These are phyloP conservation scores for Nanorana parkeri DNA, from an alignment of 2,113 vertebrate species.

Conservation along the genomic window DNA sequence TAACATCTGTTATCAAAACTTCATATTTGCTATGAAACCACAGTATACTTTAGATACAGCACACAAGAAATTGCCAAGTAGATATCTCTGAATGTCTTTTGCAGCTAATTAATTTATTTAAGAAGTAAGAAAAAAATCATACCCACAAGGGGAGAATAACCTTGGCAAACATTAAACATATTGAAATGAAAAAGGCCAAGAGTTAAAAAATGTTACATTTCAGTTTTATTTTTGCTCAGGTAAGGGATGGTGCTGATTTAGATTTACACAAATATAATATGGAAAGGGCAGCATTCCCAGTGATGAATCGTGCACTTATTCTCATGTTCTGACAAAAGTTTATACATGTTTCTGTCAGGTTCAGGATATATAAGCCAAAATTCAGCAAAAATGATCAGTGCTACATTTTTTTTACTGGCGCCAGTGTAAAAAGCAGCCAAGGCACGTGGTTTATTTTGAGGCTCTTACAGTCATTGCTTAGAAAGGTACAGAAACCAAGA, in stretches of 20 bases:
- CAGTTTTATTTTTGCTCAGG: neutral
- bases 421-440: no score
- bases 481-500: no score
- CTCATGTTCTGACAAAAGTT: no score
- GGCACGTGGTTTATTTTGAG: no score
- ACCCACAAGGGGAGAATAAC: conserved; percentile 56
- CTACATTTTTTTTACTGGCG: no score
- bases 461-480: no score
- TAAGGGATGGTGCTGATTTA: conserved; percentile 12
- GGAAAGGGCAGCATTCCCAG: no score
- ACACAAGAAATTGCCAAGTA: conserved; percentile 61
- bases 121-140: conserved; percentile 62
- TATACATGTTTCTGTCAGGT: no score
- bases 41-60: conserved; percentile 64
- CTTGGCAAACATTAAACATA: conserved; percentile 57
- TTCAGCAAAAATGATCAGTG: no score
- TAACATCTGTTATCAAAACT: conserved; percentile 67
- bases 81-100: conserved; percentile 62
- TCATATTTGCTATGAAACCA: conserved; percentile 64
- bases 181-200: conserved; percentile 8
- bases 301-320: no score
- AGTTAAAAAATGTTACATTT: neutral
- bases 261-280: no score
- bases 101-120: conserved; percentile 62
- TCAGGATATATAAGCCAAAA: no score